phyloP scores from a whole-genome alignment of 2,113 vertebrate species.

The Paramormyrops kingsleyae region DNA sequence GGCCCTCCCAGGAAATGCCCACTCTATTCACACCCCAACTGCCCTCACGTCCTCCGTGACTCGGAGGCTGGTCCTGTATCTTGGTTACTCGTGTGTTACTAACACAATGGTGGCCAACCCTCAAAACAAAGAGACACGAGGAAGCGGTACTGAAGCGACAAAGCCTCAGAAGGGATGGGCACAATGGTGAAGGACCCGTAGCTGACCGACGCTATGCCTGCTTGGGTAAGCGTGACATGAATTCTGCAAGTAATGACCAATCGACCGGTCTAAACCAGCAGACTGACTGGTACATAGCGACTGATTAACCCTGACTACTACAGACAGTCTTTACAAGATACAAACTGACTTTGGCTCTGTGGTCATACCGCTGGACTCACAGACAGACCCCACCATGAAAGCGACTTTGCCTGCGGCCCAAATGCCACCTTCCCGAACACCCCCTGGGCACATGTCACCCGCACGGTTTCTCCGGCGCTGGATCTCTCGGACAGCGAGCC shows the following conservation, averaged over 20 bases:
- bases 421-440: background rate
- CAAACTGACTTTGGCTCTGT: background rate
- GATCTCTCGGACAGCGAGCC: background rate
- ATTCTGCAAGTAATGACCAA: background rate
- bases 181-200: background rate
- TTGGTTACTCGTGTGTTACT: slow-evolving; percentile 9
- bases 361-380: background rate
- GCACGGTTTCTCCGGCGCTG: background rate
- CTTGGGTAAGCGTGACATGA: background rate
- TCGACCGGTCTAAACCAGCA: background rate
- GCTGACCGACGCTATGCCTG: background rate
- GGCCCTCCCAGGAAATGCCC: background rate
- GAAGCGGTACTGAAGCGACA: background rate
- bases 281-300: background rate
- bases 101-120: background rate
- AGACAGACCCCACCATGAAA: background rate
- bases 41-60: background rate
- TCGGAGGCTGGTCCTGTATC: background rate
- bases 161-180: background rate
- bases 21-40: background rate
- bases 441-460: background rate
- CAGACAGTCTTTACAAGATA: background rate
- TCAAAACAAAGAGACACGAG: background rate
- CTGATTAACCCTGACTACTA: background rate
- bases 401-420: background rate